A percentile compares a stretch with the other conserved stretches of the same genome.
Evolutionary conservation across 2,888 invertebrate species (phyloP).

Genomic region (Elaeidobius kamerunicus): DNA sequence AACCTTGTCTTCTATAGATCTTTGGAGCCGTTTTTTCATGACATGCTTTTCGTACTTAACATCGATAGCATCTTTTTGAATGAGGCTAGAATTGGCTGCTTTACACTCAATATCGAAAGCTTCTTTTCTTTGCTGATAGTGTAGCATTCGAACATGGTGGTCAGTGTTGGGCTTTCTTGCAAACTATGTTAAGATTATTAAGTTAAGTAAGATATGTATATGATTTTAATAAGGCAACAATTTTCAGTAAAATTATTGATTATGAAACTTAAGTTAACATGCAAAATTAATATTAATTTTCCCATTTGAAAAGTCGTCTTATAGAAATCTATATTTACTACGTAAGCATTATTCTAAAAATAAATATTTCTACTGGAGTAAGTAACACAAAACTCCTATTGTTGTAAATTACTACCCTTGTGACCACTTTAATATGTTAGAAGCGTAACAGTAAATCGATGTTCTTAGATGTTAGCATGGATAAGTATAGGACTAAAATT

Average conservation of each 20-base stretch:
- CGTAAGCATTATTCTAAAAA: too few relatives aligned
- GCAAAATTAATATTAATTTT: too few relatives aligned
- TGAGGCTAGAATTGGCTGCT: conserved; percentile 17
- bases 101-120: conserved; percentile 16
- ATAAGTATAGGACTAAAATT: too few relatives aligned
- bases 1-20: conserved; percentile 40
- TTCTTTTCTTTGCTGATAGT: conserved; percentile 39
- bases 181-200: conserved; percentile 30
- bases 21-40: conserved; percentile 37
- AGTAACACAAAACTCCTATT: too few relatives aligned
- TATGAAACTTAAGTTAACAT: background rate
- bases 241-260: background rate
- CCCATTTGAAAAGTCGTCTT: too few relatives aligned
- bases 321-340: too few relatives aligned
- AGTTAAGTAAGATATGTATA: conserved; percentile 5
- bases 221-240: background rate
- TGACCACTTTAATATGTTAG: too few relatives aligned
- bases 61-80: conserved; percentile 31
- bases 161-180: conserved; percentile 41
- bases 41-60: conserved; percentile 41
- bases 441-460: too few relatives aligned
- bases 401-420: too few relatives aligned
- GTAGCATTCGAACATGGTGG: conserved; percentile 36
- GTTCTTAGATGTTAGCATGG: too few relatives aligned
- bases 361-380: too few relatives aligned